Base-by-base conservation (phyloP, 2,113 vertebrate species). In the Pristiophorus japonicus region DNA sequence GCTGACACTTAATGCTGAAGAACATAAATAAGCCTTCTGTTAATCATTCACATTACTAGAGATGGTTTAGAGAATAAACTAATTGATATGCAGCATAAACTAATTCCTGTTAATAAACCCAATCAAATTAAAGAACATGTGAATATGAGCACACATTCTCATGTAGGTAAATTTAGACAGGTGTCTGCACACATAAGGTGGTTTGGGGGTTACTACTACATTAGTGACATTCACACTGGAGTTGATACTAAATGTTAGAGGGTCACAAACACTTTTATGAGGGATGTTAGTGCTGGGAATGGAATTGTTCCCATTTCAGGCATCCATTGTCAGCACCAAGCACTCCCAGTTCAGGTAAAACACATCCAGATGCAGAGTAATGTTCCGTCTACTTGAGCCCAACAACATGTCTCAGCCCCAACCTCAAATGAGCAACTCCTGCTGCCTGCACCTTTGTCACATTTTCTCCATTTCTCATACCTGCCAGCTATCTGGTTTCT, bases 1-100 rank as follows among this genome's bases (percentile, higher is more conserved):
- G n/a, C n/a, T n/a, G n/a, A n/a, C n/a, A n/a, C n/a, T n/a, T n/a
- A n/a, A n/a, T n/a, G 14, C 42, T 47, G 81, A 85, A 10, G 22
- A 3, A 85, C 45, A 45, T 8, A 85, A 20, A 47, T 27, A 51
- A 22, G 51, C 47, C 47, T 30, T 88, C 22, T 24, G 45, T 85
- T 85, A 85, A 47, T 85, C 22, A 88, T 55, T 88, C 85, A 88
- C 47, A 88, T 88, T 88, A 18, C 85, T 30, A 22, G 85, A 88
- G 85, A 55, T 88, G 85, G 4, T 51, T 88, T 30, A 88, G 22
- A 78, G n/a, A 12, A 38, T 78, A 38, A 78, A 78, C 30, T 12
- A 75, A 75, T 75, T 75, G 30, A n/a, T 75, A 75, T 75, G 30
- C 34, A 34, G 8, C 11, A 75, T 34, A n/a, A n/a, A 34, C n/a